Evolutionary conservation across 2,797 vertebrate species (phyloP).

Genomic region (Tachyglossus aculeatus): DNA sequence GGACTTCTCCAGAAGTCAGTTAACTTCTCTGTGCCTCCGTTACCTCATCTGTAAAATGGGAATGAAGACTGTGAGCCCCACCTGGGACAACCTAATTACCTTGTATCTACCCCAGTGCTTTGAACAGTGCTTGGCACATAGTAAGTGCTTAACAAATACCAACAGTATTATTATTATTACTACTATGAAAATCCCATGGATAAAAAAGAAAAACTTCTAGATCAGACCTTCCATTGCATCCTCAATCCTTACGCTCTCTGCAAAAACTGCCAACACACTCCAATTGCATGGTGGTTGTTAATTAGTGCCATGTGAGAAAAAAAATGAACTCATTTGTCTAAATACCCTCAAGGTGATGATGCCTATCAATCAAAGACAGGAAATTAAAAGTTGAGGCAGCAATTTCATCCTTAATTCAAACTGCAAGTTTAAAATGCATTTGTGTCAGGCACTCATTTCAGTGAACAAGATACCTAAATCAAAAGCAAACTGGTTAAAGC

Average conservation of each 20-base stretch:
- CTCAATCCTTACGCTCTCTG: background rate
- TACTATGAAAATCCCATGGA: background rate
- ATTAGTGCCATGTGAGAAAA: slow-evolving; percentile 19
- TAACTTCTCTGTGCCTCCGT: no score
- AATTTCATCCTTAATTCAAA: slow-evolving; percentile 1
- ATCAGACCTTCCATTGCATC: background rate
- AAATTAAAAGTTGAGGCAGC: background rate
- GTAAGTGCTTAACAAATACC: no score
- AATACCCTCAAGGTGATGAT: background rate
- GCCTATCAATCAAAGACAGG: background rate
- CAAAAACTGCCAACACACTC: background rate
- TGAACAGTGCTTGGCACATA: no score
- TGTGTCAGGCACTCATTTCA: background rate
- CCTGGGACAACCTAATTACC: no score
- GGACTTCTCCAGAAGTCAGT: no score
- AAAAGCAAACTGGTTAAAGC: background rate
- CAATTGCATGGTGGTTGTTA: slow-evolving; percentile 1
- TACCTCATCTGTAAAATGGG: no score
- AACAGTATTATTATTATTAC: background rate
- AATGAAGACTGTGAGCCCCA: no score
- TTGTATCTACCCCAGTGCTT: no score
- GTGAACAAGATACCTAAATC: background rate
- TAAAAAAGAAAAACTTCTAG: background rate
- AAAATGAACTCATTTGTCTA: background rate
- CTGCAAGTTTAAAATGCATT: background rate